Conservation (phyloP, 2,888 invertebrate genomes). For the Drosophila engyochracea region DNA sequence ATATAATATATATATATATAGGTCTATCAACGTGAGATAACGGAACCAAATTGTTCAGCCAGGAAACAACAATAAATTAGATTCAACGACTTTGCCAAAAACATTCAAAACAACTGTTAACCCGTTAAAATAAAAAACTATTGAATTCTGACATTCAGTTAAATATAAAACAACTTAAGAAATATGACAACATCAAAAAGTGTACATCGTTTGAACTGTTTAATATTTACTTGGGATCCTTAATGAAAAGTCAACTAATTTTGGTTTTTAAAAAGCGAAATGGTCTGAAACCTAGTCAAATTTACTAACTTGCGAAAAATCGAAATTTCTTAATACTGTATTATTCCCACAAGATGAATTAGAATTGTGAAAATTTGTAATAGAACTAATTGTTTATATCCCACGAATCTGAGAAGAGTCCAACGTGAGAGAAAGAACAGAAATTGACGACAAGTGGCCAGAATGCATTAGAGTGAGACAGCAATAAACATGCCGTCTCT, state of each 20-base stretch:
- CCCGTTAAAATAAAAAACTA: not conserved
- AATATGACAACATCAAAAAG: not conserved
- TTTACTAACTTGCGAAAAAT: not conserved
- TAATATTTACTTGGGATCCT: not conserved
- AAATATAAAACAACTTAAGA: not conserved
- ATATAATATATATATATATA: not conserved
- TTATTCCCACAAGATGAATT: not conserved
- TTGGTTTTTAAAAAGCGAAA: not conserved
- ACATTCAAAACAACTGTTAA: not conserved
- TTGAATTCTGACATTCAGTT: not conserved
- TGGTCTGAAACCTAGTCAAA: too few species aligned
- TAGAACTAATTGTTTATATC: not conserved
- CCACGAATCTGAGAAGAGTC: not conserved
- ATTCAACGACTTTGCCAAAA: not conserved
- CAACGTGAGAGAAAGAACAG: not conserved
- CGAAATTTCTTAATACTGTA: not conserved
- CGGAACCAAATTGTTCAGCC: not conserved
- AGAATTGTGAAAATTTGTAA: not conserved
- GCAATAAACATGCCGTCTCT: not conserved
- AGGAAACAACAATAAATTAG: not conserved
- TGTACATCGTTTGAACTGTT: not conserved
- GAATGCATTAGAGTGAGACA: not conserved
- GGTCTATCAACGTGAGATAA: not conserved
- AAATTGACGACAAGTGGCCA: not conserved
- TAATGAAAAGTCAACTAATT: not conserved